phyloP scores from a whole-genome alignment of 2,888 invertebrate species.

The Pinctada fucata region DNA sequence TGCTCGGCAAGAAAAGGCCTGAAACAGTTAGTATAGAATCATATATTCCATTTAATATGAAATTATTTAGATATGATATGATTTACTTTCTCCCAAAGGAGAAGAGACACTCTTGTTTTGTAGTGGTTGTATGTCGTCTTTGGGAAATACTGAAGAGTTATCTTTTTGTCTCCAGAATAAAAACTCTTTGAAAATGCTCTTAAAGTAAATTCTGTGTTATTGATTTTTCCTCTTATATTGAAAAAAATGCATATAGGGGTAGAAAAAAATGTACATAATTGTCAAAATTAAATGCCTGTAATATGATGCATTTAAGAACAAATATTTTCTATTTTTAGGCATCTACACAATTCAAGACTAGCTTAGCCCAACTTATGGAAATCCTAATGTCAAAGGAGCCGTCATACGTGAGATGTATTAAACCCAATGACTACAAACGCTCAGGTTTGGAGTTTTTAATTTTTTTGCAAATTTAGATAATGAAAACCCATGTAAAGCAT shows the following conservation, averaged over 20 bases:
- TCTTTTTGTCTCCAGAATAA: too few species aligned
- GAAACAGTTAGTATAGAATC: slow-evolving; percentile 81
- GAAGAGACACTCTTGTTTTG: too few species aligned
- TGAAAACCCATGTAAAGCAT: too few species aligned
- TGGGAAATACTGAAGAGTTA: too few species aligned
- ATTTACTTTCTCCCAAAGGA: too few species aligned
- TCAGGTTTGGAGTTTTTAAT: slow-evolving; percentile 79
- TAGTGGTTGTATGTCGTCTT: too few species aligned
- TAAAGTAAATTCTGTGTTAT: too few species aligned
- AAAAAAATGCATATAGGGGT: background rate
- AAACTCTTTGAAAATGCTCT: too few species aligned
- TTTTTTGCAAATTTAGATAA: too few species aligned
- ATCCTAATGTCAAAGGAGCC: slow-evolving; percentile 95
- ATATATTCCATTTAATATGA: too few species aligned
- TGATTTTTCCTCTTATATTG: background rate
- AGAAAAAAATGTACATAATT: background rate
- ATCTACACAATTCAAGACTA: slow-evolving; percentile 92
- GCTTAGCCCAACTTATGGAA: slow-evolving; percentile 90
- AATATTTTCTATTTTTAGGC: slow-evolving; percentile 78
- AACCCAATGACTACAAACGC: slow-evolving; percentile 90
- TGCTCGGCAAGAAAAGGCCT: slow-evolving; percentile 83
- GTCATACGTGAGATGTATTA: slow-evolving; percentile 94
- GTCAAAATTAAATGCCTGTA: background rate
- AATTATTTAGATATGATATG: too few species aligned
- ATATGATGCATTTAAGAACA: background rate